Evolutionary conservation across 2,797 vertebrate species (phyloP), one percentile per base, ranked within the genome.

Genomic region (Hippoglossus hippoglossus): DNA sequence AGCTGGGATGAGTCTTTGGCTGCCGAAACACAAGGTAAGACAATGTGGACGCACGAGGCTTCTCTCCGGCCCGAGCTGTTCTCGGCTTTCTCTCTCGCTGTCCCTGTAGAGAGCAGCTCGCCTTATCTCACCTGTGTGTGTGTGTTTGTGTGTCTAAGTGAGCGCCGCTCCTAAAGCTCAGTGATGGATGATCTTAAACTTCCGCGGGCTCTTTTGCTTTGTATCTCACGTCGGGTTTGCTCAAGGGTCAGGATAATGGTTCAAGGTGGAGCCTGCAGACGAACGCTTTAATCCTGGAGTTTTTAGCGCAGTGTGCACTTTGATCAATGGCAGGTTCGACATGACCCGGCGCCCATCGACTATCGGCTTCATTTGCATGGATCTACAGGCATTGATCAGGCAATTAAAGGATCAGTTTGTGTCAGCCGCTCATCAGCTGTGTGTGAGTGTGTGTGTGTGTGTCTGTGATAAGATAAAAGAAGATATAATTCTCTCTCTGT

Each of bases 1-100:
- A 70, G 89, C 86, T 84, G 90, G 91, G 92, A 94, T 94, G 93
- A 94, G 89, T 92, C 87, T 91, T 88, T 88, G 93, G 93, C 92
- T 92, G 91, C 91, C 88, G 86, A 86, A 92, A 94, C 91, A 90
- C 91, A 89, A 94, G 93, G 94, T 95, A 90, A 85, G 92, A 85
- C 79, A 21, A 36, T 25, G 46, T 22, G 15, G 76, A 84, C 61
- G 80, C 74, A 73, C 62, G 63, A 25, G 41, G 46, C 52, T 26
- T 67, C 63, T 70, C 36, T 44, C 24, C 60, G 31, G 19, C 51
- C 31, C 3, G 13, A 31, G 63, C 55, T 22, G 47, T 41, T 68
- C 46, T 46, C 26, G 39, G 54, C 71, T 28, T 10, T 24, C 9
- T 56, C 63, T 56, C 0, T 0, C 0, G 16, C 66, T 9, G 51